Evolutionary conservation across 2,888 invertebrate species (phyloP).

Genomic region (Ecliptopera silaceata): DNA sequence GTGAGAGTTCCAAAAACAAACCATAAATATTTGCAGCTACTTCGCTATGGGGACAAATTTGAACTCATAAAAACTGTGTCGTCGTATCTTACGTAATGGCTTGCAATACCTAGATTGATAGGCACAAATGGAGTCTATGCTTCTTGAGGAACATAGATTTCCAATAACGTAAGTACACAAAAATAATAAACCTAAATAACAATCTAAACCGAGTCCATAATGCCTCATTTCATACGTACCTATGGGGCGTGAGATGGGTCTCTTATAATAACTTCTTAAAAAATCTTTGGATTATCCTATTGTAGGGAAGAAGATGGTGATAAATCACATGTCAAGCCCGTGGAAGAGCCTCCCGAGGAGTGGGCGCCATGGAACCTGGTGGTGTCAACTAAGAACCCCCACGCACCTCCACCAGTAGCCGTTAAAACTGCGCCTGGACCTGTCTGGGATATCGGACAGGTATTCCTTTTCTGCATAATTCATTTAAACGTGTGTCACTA

Average conservation of each 20-base stretch:
- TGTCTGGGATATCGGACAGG: slow-evolving; percentile 75
- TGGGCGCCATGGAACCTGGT: slow-evolving; percentile 74
- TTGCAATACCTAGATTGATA: slow-evolving; percentile 32
- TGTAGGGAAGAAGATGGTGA: slow-evolving; percentile 58
- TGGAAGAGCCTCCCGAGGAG: slow-evolving; percentile 60
- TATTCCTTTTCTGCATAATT: slow-evolving; percentile 27
- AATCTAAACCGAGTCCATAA: no score
- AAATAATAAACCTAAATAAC: no score
- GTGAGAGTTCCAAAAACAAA: neutral
- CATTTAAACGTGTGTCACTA: no score
- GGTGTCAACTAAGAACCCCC: slow-evolving; percentile 61
- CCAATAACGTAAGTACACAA: slow-evolving; percentile 37
- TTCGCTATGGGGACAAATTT: slow-evolving; percentile 8
- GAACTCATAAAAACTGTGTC: slow-evolving; percentile 13
- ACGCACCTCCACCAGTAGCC: slow-evolving; percentile 70
- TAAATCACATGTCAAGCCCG: slow-evolving; percentile 34
- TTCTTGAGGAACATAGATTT: slow-evolving; percentile 28
- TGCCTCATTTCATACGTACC: no score
- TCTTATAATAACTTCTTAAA: no score
- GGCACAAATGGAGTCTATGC: slow-evolving; percentile 36
- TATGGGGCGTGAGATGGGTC: no score
- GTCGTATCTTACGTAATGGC: slow-evolving; percentile 20
- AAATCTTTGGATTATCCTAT: no score
- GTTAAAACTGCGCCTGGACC: slow-evolving; percentile 66
- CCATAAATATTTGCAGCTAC: neutral